Evolutionary conservation across 2,888 invertebrate species (phyloP).

Genomic region (Tipula unca): DNA sequence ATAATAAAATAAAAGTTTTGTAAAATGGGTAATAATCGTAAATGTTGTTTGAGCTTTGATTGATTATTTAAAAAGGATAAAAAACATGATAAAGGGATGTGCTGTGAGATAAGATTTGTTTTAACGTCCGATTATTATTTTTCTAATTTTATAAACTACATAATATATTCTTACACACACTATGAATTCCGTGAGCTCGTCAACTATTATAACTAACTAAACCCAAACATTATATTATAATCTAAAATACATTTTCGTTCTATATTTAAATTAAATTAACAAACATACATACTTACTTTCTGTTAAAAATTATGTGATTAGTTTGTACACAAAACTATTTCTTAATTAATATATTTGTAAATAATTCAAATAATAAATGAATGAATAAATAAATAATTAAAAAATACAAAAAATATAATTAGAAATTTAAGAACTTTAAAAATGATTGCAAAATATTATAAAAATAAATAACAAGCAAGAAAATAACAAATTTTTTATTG

Average conservation of each 20-base stretch:
- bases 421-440: not conserved
- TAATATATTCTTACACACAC: not conserved
- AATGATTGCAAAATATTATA: not conserved
- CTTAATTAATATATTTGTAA: not conserved
- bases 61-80: too few relatives aligned
- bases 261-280: not conserved
- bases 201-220: not conserved
- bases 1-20: not conserved
- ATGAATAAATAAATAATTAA: not conserved
- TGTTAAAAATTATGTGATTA: not conserved
- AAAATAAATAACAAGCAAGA: not conserved
- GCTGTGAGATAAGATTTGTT: not conserved
- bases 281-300: not conserved
- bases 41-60: conserved; percentile 2
- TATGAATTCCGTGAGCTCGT: not conserved
- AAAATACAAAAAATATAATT: not conserved
- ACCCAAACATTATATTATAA: not conserved
- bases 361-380: not conserved
- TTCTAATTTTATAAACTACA: not conserved
- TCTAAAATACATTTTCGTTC: not conserved
- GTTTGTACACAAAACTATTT: conserved; percentile 8
- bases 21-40: not conserved
- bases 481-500: not conserved
- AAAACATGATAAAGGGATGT: not conserved
- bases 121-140: not conserved